These are phyloP conservation scores for Phallusia fumigata DNA, from an alignment of 23 tunicate species.

Conservation along the genomic window DNA sequence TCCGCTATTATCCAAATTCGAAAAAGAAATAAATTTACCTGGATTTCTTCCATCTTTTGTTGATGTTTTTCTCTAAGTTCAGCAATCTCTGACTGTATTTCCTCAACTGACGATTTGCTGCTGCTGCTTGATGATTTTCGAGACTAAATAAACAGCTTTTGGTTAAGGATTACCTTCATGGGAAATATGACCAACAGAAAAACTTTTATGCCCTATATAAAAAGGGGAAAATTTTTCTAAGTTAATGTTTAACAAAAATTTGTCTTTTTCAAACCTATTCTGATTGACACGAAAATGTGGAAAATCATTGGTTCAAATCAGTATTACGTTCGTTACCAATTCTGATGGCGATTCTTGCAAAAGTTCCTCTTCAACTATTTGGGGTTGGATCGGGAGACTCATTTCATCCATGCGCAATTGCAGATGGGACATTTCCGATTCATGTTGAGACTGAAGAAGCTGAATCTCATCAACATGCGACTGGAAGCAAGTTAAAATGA, in stretches of 20 bases:
- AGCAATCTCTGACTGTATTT: slow-evolving; percentile 20
- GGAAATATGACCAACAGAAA: no score
- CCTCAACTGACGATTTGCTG: slow-evolving; percentile 20
- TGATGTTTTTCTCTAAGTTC: slow-evolving; percentile 59
- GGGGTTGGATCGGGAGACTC: slow-evolving; percentile 7
- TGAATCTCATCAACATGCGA: slow-evolving; percentile 6
- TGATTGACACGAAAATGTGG: neutral
- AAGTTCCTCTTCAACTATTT: slow-evolving; percentile 6
- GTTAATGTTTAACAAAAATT: no score
- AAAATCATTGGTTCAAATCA: neutral
- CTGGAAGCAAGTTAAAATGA: neutral
- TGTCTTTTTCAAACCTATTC: no score
- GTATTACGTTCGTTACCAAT: neutral
- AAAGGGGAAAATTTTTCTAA: no score
- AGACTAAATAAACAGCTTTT: neutral
- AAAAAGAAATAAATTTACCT: slow-evolving; percentile 29
- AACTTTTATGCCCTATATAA: no score
- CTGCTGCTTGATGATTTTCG: slow-evolving; percentile 22
- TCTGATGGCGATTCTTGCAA: neutral
- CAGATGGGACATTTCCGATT: slow-evolving; percentile 12
- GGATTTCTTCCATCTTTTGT: slow-evolving; percentile 66
- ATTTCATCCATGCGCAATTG: neutral
- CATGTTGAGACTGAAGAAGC: slow-evolving; percentile 1
- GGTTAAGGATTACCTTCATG: no score
- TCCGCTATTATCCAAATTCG: no score